These are phyloP conservation scores for Alloscopus bannaensis DNA, from an alignment of 2,888 invertebrate species.

Conservation along the genomic window DNA sequence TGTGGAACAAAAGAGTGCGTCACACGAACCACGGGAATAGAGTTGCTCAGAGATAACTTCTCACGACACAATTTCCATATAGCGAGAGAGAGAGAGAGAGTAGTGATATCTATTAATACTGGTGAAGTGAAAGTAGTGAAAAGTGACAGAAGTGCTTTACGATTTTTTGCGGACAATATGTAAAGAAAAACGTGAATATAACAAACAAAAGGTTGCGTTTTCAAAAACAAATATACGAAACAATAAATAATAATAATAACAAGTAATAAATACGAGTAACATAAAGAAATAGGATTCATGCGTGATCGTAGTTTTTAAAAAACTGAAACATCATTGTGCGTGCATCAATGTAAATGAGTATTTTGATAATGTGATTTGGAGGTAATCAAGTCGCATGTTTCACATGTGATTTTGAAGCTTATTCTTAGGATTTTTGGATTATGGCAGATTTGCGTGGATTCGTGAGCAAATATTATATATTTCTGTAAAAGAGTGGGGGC, in stretches of 20 bases:
- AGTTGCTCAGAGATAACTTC: background rate
- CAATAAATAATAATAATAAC: background rate
- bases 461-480: constrained; percentile 46
- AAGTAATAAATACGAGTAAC: background rate
- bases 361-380: background rate
- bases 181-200: background rate
- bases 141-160: background rate
- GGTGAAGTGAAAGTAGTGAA: constrained; percentile 4
- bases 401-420: constrained; percentile 31
- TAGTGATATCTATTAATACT: background rate
- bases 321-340: background rate
- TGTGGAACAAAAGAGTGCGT: constrained; percentile 47
- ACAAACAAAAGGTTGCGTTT: background rate
- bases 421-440: constrained; percentile 11
- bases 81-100: constrained; percentile 14
- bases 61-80: constrained; percentile 22
- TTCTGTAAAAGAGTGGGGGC: background rate
- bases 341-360: background rate
- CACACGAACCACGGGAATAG: constrained; percentile 64
- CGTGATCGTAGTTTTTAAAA: too few species aligned
- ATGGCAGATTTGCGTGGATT: constrained; percentile 44
- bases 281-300: too few species aligned
- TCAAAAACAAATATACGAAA: too few species aligned
- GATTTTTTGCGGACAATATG: too few species aligned
- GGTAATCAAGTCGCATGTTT: constrained; percentile 4